phyloP scores from a whole-genome alignment of 2,888 invertebrate species.

The Apotomis turbidana region DNA sequence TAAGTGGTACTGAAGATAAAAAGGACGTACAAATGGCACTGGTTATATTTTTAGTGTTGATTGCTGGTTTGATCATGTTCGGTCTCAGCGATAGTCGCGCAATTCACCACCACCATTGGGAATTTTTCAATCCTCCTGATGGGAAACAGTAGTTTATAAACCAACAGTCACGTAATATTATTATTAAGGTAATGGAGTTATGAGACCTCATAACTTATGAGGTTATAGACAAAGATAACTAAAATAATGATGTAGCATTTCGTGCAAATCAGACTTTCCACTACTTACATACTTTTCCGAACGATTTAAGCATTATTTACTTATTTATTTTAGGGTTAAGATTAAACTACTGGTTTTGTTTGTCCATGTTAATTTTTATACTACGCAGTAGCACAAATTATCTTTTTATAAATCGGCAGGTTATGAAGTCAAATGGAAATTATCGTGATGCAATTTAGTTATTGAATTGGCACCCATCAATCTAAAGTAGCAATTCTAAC shows the following conservation, averaged over 20 bases:
- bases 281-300: conserved; percentile 42
- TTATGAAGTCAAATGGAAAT: neutral
- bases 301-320: conserved; percentile 12
- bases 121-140: conserved; percentile 93
- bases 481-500: neutral
- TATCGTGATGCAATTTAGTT: neutral
- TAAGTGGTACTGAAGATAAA: conserved; percentile 86
- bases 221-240: conserved; percentile 44
- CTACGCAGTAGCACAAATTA: neutral
- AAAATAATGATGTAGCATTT: conserved; percentile 54
- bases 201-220: neutral
- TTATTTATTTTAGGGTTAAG: conserved; percentile 18
- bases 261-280: conserved; percentile 62
- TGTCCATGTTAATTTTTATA: neutral
- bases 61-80: conserved; percentile 90
- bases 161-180: neutral
- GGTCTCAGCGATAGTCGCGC: conserved; percentile 88
- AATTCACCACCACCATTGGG: conserved; percentile 93
- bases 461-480: neutral
- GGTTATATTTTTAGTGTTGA: conserved; percentile 90
- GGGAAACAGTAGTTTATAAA: conserved; percentile 67
- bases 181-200: neutral
- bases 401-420: neutral
- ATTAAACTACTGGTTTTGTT: conserved; percentile 12
- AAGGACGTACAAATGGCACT: conserved; percentile 90